A percentile compares a stretch with the other conserved stretches of the same genome.
Evolutionary conservation across 1,140 invertebrate species (phyloP).

Genomic region (Ceratosolen solmsi): DNA sequence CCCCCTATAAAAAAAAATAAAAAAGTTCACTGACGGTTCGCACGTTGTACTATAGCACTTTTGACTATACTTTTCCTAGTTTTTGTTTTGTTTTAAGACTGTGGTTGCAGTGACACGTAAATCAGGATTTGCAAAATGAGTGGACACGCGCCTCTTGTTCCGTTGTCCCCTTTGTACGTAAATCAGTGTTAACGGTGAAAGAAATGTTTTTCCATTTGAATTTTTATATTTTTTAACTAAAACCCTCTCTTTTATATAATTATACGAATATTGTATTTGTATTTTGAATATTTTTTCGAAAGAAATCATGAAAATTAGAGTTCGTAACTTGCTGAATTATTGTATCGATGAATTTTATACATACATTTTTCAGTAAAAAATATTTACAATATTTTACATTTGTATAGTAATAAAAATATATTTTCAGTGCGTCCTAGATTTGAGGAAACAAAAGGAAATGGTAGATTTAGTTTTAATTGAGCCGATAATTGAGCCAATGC

Average conservation of each 20-base stretch:
- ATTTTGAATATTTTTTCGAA: neutral
- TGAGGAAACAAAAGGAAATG: no score
- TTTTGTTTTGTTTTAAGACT: conserved; percentile 23
- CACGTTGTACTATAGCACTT: neutral
- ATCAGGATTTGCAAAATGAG: conserved; percentile 50
- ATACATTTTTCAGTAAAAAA: no score
- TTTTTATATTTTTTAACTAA: neutral
- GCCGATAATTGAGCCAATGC: no score
- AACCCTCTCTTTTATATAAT: conserved; percentile 1
- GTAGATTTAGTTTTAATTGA: no score
- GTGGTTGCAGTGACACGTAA: conserved; percentile 32
- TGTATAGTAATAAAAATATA: no score
- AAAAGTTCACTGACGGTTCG: neutral
- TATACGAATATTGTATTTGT: neutral
- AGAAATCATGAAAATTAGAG: neutral
- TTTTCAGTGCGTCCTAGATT: no score
- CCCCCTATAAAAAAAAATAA: conserved; percentile 20
- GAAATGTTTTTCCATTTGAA: neutral
- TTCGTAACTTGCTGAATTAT: neutral
- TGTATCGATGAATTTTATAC: neutral
- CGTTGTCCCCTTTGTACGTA: conserved; percentile 25
- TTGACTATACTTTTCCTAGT: neutral
- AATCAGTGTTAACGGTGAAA: conserved; percentile 36
- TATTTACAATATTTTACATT: no score
- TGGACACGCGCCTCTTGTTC: conserved; percentile 34